Percentiles rank a stretch among this genome's conserved stretches.
Conservation (phyloP, 1,140 invertebrate genomes). For the Mizuhopecten yessoensis region DNA sequence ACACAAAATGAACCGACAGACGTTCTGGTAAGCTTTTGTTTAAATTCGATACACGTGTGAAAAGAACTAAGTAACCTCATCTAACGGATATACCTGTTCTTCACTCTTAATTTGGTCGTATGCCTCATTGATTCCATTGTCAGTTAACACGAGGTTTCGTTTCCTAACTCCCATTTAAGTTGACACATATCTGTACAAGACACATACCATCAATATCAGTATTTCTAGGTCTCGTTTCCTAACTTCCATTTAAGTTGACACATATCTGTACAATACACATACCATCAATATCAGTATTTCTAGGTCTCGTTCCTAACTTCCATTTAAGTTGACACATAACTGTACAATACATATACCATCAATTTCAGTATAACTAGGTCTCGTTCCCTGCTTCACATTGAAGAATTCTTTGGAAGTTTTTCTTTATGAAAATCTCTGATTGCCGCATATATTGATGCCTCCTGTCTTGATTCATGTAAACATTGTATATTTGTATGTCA, state of each 20-base stretch:
- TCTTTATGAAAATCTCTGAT: too few relatives aligned
- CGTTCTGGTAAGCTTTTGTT: not conserved
- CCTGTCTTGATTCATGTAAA: too few relatives aligned
- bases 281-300: too few relatives aligned
- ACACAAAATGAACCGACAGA: not conserved
- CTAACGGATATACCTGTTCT: not conserved
- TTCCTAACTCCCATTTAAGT: not conserved
- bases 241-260: not conserved
- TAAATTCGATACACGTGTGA: not conserved
- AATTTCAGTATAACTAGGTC: too few relatives aligned
- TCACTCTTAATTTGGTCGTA: not conserved
- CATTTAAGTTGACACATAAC: not conserved
- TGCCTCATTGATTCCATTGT: not conserved
- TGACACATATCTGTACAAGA: too few relatives aligned
- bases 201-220: too few relatives aligned
- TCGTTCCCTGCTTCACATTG: not conserved
- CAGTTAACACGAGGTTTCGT: not conserved
- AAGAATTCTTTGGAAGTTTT: too few relatives aligned
- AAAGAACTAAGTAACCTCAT: not conserved
- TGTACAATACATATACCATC: too few relatives aligned
- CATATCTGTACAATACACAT: too few relatives aligned
- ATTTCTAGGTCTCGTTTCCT: not conserved
- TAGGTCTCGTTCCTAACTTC: not conserved
- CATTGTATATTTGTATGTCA: too few relatives aligned
- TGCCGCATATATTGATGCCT: too few relatives aligned